Evolutionary conservation across 2,888 invertebrate species (phyloP).

Genomic region (Cephonodes hylas): DNA sequence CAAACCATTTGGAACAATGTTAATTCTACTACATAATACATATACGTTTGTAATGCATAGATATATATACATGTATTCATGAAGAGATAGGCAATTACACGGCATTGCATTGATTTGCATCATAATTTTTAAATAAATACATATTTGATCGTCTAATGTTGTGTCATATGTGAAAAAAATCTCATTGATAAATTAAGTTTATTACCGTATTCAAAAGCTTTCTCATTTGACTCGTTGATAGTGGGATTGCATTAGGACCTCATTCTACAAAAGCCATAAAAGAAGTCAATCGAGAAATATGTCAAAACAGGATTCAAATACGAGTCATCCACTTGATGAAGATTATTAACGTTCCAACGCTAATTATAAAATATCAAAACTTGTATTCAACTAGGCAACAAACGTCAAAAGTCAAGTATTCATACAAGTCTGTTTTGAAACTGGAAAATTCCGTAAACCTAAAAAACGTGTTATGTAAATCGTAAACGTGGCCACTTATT

Average conservation of each 20-base stretch:
- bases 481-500: neutral
- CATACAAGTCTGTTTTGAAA: constrained; percentile 2
- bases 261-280: neutral
- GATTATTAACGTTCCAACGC: neutral
- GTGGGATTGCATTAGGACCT: neutral
- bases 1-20: too few species aligned
- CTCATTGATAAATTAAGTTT: too few species aligned
- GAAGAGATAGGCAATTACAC: too few species aligned
- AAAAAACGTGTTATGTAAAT: constrained; percentile 12
- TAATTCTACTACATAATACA: too few species aligned
- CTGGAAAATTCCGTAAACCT: constrained; percentile 13
- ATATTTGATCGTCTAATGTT: too few species aligned
- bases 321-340: neutral
- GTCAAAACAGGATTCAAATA: neutral
- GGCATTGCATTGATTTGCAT: too few species aligned
- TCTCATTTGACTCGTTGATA: too few species aligned
- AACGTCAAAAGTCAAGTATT: neutral
- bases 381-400: neutral
- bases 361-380: neutral
- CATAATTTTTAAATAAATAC: too few species aligned
- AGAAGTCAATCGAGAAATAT: neutral
- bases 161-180: too few species aligned
- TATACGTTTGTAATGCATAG: too few species aligned
- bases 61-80: too few species aligned
- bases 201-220: too few species aligned